Conservation (phyloP, 2,888 invertebrate genomes). For the Elmis aenea region DNA sequence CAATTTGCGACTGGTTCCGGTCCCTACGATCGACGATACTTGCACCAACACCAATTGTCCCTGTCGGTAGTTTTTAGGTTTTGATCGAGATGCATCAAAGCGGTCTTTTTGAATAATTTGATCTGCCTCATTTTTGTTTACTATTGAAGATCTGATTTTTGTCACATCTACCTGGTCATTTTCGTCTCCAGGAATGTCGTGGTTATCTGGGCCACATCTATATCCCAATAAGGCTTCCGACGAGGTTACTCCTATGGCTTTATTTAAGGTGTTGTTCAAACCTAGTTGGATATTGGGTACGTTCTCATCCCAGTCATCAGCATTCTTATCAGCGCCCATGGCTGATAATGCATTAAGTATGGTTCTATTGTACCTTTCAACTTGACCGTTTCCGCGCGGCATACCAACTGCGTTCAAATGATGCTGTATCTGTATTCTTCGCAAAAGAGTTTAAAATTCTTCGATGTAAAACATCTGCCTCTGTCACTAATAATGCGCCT, state of each 20-base stretch:
- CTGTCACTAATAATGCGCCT: conserved; percentile 2
- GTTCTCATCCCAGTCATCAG: conserved; percentile 4
- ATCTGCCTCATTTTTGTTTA: too few relatives aligned
- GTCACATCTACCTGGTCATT: conserved; percentile 24
- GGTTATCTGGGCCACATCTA: neutral
- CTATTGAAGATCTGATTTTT: too few relatives aligned
- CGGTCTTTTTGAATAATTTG: conserved; percentile 10
- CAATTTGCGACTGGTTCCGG: conserved; percentile 8
- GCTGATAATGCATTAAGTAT: conserved; percentile 3
- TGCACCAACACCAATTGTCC: neutral
- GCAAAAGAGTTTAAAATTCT: neutral
- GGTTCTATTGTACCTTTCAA: conserved; percentile 6
- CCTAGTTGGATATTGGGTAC: conserved; percentile 2
- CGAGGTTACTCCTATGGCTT: conserved; percentile 2
- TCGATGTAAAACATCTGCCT: conserved; percentile 2
- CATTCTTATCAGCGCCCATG: conserved; percentile 17
- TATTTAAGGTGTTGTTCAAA: conserved; percentile 4
- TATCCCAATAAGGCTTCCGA: conserved; percentile 4
- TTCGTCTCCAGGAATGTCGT: conserved; percentile 18
- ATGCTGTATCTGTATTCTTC: conserved; percentile 12
- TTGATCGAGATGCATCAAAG: conserved; percentile 11
- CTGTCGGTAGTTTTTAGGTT: conserved; percentile 8
- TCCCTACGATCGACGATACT: neutral
- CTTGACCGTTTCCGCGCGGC: conserved; percentile 6
- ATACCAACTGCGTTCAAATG: conserved; percentile 2